phyloP scores from a whole-genome alignment of 2,888 invertebrate species.

The Apamea sordens region DNA sequence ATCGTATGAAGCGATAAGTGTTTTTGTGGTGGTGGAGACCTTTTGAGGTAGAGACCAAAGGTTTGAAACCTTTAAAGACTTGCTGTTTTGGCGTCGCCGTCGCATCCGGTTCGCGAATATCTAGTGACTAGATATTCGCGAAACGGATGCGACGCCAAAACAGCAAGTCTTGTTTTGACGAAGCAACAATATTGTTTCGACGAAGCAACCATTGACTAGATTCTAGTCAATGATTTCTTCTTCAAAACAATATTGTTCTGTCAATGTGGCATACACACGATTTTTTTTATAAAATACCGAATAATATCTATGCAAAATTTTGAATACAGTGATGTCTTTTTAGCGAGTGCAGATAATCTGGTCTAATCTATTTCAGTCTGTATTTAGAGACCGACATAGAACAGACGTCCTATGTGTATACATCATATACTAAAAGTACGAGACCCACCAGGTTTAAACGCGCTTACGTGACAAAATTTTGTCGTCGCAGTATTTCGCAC shows the following conservation, averaged over 20 bases:
- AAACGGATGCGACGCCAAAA: too few relatives aligned
- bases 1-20: not conserved
- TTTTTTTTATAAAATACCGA: not conserved
- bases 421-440: constrained; percentile 42
- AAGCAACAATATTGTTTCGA: too few relatives aligned
- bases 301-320: not conserved
- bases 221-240: not conserved
- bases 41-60: not conserved
- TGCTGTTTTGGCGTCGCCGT: not conserved
- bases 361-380: constrained; percentile 50
- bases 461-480: constrained; percentile 12
- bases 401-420: constrained; percentile 30
- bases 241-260: not conserved
- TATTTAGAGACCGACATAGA: constrained; percentile 40
- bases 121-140: too few relatives aligned
- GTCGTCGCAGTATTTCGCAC: too few relatives aligned
- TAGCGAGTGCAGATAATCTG: constrained; percentile 43
- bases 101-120: not conserved
- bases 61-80: not conserved
- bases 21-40: not conserved
- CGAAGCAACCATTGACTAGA: too few relatives aligned
- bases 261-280: not conserved
- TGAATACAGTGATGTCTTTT: constrained; percentile 21
- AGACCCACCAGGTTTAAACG: not conserved
- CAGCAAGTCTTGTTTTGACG: too few relatives aligned